Percentiles rank a stretch among this genome's conserved stretches.
Conservation (phyloP, 2,888 invertebrate genomes). For the Pachydiplax longipennis region DNA sequence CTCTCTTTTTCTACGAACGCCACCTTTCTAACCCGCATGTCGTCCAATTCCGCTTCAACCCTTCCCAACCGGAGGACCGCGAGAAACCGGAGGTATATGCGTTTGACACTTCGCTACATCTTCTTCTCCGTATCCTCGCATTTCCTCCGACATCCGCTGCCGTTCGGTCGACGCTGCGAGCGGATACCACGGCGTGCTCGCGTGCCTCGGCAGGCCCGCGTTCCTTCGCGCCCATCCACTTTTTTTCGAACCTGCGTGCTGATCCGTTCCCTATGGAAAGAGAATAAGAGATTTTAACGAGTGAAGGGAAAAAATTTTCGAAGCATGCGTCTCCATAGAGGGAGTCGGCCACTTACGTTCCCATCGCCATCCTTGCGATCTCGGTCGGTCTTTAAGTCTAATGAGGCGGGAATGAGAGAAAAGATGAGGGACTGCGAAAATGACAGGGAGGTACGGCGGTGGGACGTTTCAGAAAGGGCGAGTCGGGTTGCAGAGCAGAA, state of each 20-base stretch:
- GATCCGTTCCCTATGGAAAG: not conserved
- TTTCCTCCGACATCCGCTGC: not conserved
- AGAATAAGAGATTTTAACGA: not conserved
- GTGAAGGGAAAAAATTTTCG: not conserved
- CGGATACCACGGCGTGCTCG: not conserved
- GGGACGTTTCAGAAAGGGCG: not conserved
- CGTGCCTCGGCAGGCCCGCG: not conserved
- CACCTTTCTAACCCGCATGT: not conserved
- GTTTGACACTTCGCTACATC: not conserved
- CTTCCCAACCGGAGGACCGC: not conserved
- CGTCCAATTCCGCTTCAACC: not conserved
- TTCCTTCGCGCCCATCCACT: not conserved
- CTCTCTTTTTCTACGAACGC: not conserved
- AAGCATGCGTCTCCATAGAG: not conserved
- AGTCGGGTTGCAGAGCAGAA: not conserved
- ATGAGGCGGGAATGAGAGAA: not conserved
- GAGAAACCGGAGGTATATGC: not conserved
- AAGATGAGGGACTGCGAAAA: not conserved
- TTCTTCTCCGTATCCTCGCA: not conserved
- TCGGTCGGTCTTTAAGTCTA: not conserved
- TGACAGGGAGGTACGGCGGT: not conserved
- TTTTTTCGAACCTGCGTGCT: not conserved
- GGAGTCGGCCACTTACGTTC: not conserved
- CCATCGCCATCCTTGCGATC: not conserved
- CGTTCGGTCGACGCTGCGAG: not conserved